Evolutionary conservation across 1,140 invertebrate species (phyloP).

Genomic region (Zophobas atratus): DNA sequence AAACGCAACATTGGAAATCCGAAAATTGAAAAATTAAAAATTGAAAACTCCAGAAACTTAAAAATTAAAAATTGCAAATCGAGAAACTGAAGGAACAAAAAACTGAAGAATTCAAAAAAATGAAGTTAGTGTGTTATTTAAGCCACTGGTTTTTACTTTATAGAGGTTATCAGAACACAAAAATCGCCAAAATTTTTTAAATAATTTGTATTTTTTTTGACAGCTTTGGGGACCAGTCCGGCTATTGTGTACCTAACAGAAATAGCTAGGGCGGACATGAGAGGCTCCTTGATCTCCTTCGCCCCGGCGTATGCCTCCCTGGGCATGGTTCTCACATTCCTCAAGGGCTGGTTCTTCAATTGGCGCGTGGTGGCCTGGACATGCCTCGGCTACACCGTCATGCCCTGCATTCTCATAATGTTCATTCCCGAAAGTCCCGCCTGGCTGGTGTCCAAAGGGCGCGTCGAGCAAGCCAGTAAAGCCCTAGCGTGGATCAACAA

Average conservation of each 20-base stretch:
- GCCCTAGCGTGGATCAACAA: slow-evolving; percentile 70
- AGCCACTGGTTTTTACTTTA: too few relatives aligned
- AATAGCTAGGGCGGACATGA: slow-evolving; percentile 72
- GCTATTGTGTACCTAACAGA: slow-evolving; percentile 77
- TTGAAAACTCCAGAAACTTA: too few relatives aligned
- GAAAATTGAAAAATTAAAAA: too few relatives aligned
- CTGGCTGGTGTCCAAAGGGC: slow-evolving; percentile 74
- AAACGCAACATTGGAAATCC: too few relatives aligned
- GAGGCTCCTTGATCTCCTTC: slow-evolving; percentile 69
- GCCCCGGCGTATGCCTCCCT: slow-evolving; percentile 58
- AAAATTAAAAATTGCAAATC: too few relatives aligned
- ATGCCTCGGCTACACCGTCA: slow-evolving; percentile 70
- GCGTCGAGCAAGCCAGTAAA: slow-evolving; percentile 71
- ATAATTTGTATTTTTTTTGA: slow-evolving; percentile 26
- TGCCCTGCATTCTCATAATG: slow-evolving; percentile 72
- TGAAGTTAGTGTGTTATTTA: too few relatives aligned
- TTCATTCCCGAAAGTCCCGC: slow-evolving; percentile 81
- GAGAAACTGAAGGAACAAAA: too few relatives aligned
- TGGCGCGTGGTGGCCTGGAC: slow-evolving; percentile 76
- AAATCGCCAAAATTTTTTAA: slow-evolving; percentile 19
- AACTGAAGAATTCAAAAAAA: too few relatives aligned
- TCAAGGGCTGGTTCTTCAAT: slow-evolving; percentile 72
- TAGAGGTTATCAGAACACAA: too few relatives aligned
- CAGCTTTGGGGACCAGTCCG: slow-evolving; percentile 72
- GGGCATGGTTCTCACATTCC: slow-evolving; percentile 74